phyloP scores from a whole-genome alignment of 2,888 invertebrate species.

The Congeria kusceri region DNA sequence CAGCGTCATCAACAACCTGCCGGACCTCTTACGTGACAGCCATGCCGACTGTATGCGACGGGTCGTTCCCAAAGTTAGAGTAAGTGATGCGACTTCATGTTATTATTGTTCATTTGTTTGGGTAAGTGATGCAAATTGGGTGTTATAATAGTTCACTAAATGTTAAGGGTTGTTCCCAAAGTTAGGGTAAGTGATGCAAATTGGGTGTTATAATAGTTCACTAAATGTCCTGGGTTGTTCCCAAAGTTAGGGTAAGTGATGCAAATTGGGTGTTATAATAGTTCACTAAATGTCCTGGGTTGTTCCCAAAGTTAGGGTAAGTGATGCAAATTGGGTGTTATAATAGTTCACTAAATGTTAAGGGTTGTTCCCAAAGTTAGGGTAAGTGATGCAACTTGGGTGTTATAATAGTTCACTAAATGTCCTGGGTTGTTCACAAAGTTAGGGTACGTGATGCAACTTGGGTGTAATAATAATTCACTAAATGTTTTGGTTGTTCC shows the following conservation, averaged over 20 bases:
- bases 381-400: not conserved
- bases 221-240: not conserved
- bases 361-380: not conserved
- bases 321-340: not conserved
- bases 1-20: slow-evolving; percentile 83
- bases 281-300: not conserved
- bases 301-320: not conserved
- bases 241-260: not conserved
- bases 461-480: too few relatives aligned
- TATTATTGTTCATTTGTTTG: too few relatives aligned
- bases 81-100: slow-evolving; percentile 68
- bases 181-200: not conserved
- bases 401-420: not conserved
- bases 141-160: not conserved
- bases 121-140: not conserved
- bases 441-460: not conserved
- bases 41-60: slow-evolving; percentile 84
- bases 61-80: slow-evolving; percentile 84
- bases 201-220: not conserved
- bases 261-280: not conserved
- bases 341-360: not conserved
- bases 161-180: not conserved
- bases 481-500: too few relatives aligned
- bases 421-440: not conserved
- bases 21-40: slow-evolving; percentile 82